Evolutionary conservation across 2,888 invertebrate genomes (phyloP).

Genomic region (Prionchulus punctatus): DNA sequence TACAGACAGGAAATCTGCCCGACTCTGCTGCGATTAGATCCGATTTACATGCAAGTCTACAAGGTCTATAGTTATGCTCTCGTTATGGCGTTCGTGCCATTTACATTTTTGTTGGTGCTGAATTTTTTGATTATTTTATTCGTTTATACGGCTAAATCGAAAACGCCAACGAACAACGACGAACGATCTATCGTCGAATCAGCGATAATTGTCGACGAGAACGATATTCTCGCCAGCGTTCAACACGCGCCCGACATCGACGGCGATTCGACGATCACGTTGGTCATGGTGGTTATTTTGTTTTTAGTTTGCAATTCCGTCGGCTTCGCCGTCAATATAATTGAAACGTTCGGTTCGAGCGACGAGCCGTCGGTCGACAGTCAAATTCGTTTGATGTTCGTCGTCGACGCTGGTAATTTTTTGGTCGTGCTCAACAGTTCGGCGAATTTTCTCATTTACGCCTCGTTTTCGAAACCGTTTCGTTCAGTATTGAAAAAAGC

Average conservation of each 20-base stretch:
- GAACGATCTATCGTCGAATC: no score
- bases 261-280: slow-evolving; percentile 29
- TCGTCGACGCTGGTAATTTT: slow-evolving; percentile 28
- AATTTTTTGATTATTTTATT: slow-evolving; percentile 3
- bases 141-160: no score
- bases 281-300: slow-evolving; percentile 31
- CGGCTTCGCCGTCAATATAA: slow-evolving; percentile 13
- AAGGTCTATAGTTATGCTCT: slow-evolving; percentile 9
- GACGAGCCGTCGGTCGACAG: no score
- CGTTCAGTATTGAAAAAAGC: background rate
- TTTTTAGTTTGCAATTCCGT: slow-evolving; percentile 30
- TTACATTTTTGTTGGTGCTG: slow-evolving; percentile 3
- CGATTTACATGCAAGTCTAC: slow-evolving; percentile 16
- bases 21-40: slow-evolving; percentile 12
- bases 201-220: no score
- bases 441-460: slow-evolving; percentile 30
- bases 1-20: slow-evolving; percentile 25
- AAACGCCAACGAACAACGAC: no score
- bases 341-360: slow-evolving; percentile 7
- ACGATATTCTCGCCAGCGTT: no score
- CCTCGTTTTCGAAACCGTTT: slow-evolving; percentile 8
- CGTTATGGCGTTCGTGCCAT: slow-evolving; percentile 9
- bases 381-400: slow-evolving; percentile 2
- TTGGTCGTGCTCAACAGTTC: slow-evolving; percentile 30
- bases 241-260: background rate